Base-by-base conservation (phyloP, 2,113 vertebrate species). In the Trichechus manatus region DNA sequence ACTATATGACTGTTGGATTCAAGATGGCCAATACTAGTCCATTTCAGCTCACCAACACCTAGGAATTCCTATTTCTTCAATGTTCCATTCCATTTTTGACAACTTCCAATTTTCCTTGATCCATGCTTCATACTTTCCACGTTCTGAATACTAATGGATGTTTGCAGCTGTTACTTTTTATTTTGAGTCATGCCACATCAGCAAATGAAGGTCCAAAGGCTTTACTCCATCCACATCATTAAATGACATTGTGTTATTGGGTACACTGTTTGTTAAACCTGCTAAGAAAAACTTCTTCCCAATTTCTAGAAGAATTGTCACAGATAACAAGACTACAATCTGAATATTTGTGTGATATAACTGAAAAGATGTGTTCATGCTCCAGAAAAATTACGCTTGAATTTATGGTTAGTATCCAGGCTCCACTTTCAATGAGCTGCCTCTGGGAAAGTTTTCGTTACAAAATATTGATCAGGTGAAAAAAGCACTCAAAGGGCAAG, bases 391-490 rank as follows among this genome's bases (percentile, higher is more conserved):
- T 68, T 79, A 88, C 14, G 56, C 42, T 88, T 79, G 19, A 74
- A 33, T 59, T 63, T 63, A 88, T 36, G 66, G 31, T 79, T 84
- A 72, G 17, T 79, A n/a, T 85, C 29, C 6, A 80, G 11, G 17
- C 53, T 93, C 68, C 5, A 44, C 27, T 31, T 86, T 90, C 81
- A 89, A 78, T 33, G 22, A 84, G 39, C 14, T 89, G 14, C 61
- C 27, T 95, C 61, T 84, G 53, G 33, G 79, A 29, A 89, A 84
- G 50, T 70, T 85, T 83, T 56, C 23, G n/a, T 93, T 70, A 86
- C 22, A 68, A 93, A 93, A 85, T 89, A 79, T 79, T 72, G 79
- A 77, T 36, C 61, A 89, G 36, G 31, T 93, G n/a, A 84, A 93
- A 87, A 83, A 25, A 84, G 15, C 59, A 79, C 11, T 70, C 47